Evolutionary conservation across 1,140 invertebrate species (phyloP).

Genomic region (Thaumetopoea pityocampa): DNA sequence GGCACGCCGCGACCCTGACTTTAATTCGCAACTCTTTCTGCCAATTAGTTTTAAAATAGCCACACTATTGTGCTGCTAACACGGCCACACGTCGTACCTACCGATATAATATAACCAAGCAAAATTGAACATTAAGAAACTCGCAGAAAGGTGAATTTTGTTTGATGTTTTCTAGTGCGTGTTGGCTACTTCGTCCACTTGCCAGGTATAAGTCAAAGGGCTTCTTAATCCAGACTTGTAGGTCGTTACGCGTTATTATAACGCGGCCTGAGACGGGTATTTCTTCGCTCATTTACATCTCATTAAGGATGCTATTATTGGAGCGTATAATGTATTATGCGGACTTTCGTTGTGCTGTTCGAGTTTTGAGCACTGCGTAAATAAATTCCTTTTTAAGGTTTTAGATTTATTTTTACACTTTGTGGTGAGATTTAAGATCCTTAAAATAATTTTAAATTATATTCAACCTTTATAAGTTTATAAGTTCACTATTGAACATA

Average conservation of each 20-base stretch:
- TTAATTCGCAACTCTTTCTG: constrained; percentile 74
- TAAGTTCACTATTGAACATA: no score
- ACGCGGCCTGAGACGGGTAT: constrained; percentile 60
- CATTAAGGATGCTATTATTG: constrained; percentile 71
- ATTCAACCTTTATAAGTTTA: no score
- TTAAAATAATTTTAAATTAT: neutral
- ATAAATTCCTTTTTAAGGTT: constrained; percentile 6
- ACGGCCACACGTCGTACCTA: constrained; percentile 54
- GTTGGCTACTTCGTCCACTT: constrained; percentile 48
- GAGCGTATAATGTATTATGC: constrained; percentile 41
- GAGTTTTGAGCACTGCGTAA: constrained; percentile 10
- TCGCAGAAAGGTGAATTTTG: constrained; percentile 24
- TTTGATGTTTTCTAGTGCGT: constrained; percentile 5
- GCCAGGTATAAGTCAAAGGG: constrained; percentile 70
- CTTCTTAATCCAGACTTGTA: constrained; percentile 74
- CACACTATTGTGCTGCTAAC: constrained; percentile 66
- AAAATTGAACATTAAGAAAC: constrained; percentile 25
- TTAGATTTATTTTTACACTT: constrained; percentile 3
- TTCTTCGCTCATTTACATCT: constrained; percentile 75
- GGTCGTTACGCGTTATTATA: constrained; percentile 76
- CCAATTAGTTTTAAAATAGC: constrained; percentile 74
- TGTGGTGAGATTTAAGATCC: constrained; percentile 4
- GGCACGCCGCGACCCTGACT: constrained; percentile 54
- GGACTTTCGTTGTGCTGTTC: constrained; percentile 23
- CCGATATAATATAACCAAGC: constrained; percentile 17